Evolutionary conservation across 2,797 vertebrate species (phyloP).

Genomic region (Ctenochaetus hawaiiensis): DNA sequence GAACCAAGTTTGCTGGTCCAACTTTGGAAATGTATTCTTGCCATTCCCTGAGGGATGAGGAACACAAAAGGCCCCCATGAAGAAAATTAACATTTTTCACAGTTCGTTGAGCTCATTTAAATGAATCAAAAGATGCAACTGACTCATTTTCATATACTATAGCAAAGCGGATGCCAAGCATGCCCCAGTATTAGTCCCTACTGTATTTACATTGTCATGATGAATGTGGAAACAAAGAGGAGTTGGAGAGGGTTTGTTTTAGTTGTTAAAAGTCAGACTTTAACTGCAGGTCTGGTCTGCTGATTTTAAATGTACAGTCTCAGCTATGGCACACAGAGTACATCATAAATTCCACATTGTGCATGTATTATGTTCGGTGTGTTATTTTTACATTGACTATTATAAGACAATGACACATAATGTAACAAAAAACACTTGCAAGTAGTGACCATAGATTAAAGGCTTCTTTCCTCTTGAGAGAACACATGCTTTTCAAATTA

Average conservation of each 20-base stretch:
- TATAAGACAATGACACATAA: neutral
- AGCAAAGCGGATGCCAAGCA: conserved; percentile 49
- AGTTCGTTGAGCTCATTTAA: conserved; percentile 81
- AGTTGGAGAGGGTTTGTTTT: neutral
- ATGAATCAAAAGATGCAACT: conserved; percentile 79
- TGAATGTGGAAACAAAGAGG: conserved; percentile 16
- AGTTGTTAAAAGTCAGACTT: conserved; percentile 30
- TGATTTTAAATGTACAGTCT: neutral
- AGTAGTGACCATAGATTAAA: neutral
- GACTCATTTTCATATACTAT: conserved; percentile 71
- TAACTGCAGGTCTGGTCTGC: conserved; percentile 2
- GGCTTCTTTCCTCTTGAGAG: neutral
- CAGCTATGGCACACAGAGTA: neutral
- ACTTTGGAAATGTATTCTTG: conserved; percentile 70
- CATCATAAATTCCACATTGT: neutral
- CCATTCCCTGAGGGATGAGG: conserved; percentile 69
- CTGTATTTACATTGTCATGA: conserved; percentile 43
- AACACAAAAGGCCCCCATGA: conserved; percentile 77
- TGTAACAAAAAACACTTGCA: neutral
- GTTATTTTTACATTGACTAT: neutral
- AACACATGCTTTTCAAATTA: neutral
- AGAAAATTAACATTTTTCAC: conserved; percentile 82
- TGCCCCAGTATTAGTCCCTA: conserved; percentile 27
- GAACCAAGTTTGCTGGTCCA: conserved; percentile 62
- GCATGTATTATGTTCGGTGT: neutral